A percentile compares a stretch with the other conserved stretches of the same genome.
phyloP scores from a whole-genome alignment of 2,888 invertebrate species.

The Timema podura region DNA sequence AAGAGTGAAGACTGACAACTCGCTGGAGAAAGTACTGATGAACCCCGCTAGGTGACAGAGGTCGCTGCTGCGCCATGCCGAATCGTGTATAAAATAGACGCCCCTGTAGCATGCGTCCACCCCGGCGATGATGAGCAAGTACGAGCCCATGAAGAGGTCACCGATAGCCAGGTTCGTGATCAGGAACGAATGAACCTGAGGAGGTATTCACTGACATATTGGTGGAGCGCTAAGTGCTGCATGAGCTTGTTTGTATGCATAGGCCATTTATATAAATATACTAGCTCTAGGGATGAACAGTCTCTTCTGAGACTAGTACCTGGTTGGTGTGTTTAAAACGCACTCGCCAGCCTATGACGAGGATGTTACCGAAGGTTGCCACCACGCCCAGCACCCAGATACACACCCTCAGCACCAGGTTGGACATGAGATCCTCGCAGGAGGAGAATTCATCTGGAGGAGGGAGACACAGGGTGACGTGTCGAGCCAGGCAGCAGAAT shows the following conservation, averaged over 20 bases:
- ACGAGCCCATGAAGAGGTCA: constrained; percentile 44
- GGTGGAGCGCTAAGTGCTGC: too few species aligned
- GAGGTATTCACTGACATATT: too few species aligned
- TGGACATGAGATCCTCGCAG: constrained; percentile 46
- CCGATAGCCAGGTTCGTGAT: constrained; percentile 44
- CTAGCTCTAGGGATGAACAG: too few species aligned
- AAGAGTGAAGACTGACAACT: constrained; percentile 42
- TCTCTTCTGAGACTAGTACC: constrained; percentile 36
- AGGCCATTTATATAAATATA: too few species aligned
- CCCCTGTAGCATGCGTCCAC: constrained; percentile 45
- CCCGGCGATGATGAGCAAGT: constrained; percentile 42
- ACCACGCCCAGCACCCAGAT: constrained; percentile 44
- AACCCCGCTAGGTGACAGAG: constrained; percentile 44
- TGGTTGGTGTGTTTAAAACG: constrained; percentile 44
- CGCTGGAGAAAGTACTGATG: constrained; percentile 43
- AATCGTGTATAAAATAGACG: constrained; percentile 43
- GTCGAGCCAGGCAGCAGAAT: constrained; percentile 40
- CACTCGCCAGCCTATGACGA: constrained; percentile 44
- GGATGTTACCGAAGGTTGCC: constrained; percentile 43
- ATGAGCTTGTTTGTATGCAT: too few species aligned
- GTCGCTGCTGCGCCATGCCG: constrained; percentile 39
- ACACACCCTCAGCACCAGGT: constrained; percentile 43
- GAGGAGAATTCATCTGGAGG: constrained; percentile 44
- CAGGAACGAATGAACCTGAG: constrained; percentile 48
- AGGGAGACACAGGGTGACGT: constrained; percentile 40